phyloP scores from a whole-genome alignment of 2,888 invertebrate species.

The Tyria jacobaeae region DNA sequence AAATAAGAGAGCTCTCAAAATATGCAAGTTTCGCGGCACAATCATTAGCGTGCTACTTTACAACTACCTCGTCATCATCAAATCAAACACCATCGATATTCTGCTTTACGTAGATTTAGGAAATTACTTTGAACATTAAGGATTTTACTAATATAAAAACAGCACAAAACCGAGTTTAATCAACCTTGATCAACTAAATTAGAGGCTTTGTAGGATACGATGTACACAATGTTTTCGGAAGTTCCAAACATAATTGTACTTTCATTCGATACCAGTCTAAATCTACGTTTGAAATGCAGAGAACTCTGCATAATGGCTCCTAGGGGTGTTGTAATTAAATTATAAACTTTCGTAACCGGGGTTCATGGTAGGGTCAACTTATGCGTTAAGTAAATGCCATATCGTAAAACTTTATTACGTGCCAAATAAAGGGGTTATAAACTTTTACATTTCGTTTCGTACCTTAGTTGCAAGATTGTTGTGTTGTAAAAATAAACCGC shows the following conservation, averaged over 20 bases:
- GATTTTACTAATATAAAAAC: not conserved
- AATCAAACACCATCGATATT: too few species aligned
- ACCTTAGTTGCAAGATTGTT: constrained; percentile 68
- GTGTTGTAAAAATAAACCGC: constrained; percentile 62
- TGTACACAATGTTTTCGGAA: constrained; percentile 12
- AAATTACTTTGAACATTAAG: not conserved
- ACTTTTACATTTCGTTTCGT: constrained; percentile 76
- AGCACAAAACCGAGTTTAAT: not conserved
- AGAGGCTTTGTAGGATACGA: not conserved
- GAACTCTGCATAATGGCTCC: constrained; percentile 70
- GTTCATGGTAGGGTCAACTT: constrained; percentile 77
- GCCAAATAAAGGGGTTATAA: constrained; percentile 83
- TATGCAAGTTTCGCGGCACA: too few species aligned
- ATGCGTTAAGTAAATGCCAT: constrained; percentile 78
- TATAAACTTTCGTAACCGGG: constrained; percentile 79
- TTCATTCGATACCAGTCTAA: constrained; percentile 42
- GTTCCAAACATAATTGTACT: constrained; percentile 31
- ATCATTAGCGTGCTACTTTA: too few species aligned
- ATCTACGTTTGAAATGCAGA: constrained; percentile 52
- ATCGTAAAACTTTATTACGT: constrained; percentile 84
- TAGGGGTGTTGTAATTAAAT: constrained; percentile 84
- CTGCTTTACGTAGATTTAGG: too few species aligned
- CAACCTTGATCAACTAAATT: constrained; percentile 1
- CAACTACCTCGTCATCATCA: too few species aligned
- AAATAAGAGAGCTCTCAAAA: too few species aligned